Base-by-base conservation (phyloP, 2,888 invertebrate species). In the Habroteleia sp. region DNA sequence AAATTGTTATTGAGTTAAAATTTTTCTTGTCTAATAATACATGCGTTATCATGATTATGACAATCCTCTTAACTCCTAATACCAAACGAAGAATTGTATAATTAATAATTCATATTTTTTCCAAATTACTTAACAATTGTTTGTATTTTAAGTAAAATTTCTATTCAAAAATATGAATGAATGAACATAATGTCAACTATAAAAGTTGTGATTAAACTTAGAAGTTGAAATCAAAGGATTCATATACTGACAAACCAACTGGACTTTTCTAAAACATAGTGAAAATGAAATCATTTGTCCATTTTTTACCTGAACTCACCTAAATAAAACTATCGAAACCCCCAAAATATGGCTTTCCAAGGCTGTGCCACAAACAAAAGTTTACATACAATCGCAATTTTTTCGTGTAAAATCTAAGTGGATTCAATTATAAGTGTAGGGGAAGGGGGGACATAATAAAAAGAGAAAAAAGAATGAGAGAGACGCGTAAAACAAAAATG, bases 1-100 rank as follows among this genome's bases (percentile, higher is more conserved):
- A 73, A 56, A 73, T 73, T 73, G 71, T 71, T 71, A 71, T 71
- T 62, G 60, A 69, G 42, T 69, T 69, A 31, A n/a, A 62, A 50
- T 13, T 3, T 27, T 13, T 35, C 10, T 46, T 52, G 20, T 54
- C 54, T 66, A 39, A 11, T 46, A 37, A 20, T 42, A 23, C 66
- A 33, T 16, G 39, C 10, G 11, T 60, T 35, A 42, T 39, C 29
- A 50, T 25, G 33, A 41, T 13, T 31, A 10, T 4, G 31, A 56
- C 16, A 66, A 66, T 66, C 63, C 63, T 52, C 3, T 8, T 25
- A 33, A 52, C 17, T 52, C 52, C 52, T 63, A 16, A 52, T 4
- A 63, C 27, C 27, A 8, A 48, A 16, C 27, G 5, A 44, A 14
- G 25, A 1, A 25, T 25, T 25, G n/a, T 8, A 8, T 11, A n/a